Percentiles rank a stretch among this genome's conserved stretches.
These are phyloP conservation scores for Selenia dentaria DNA, from an alignment of 2,888 invertebrate species.

Conservation along the genomic window DNA sequence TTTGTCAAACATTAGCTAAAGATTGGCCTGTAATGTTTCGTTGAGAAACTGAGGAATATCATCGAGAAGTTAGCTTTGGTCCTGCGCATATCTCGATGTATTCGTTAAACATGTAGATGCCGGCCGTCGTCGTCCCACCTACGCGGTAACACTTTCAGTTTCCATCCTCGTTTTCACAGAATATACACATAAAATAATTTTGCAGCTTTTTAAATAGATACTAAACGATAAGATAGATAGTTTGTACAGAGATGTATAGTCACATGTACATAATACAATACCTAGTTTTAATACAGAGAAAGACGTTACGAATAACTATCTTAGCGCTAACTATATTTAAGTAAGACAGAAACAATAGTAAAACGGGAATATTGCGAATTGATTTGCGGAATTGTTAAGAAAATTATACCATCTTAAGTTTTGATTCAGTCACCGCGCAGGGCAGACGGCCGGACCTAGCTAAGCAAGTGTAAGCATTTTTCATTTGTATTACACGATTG, in stretches of 20 bases:
- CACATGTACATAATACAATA: slow-evolving; percentile 68
- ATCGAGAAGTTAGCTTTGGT: slow-evolving; percentile 46
- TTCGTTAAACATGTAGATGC: slow-evolving; percentile 81
- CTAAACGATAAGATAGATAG: slow-evolving; percentile 73
- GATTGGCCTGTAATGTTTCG: too few species aligned
- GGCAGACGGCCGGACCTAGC: slow-evolving; percentile 74
- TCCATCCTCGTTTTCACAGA: slow-evolving; percentile 75
- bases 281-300: slow-evolving; percentile 81
- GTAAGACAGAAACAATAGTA: slow-evolving; percentile 71
- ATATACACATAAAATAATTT: slow-evolving; percentile 55
- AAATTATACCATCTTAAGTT: slow-evolving; percentile 74
- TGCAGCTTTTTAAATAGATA: slow-evolving; percentile 72
- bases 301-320: slow-evolving; percentile 72
- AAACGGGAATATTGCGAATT: slow-evolving; percentile 65
- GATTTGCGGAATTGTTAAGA: slow-evolving; percentile 75
- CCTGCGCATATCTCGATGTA: slow-evolving; percentile 73
- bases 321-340: slow-evolving; percentile 77
- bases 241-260: slow-evolving; percentile 79
- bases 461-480: slow-evolving; percentile 83
- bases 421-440: slow-evolving; percentile 59
- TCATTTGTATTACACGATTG: slow-evolving; percentile 81
- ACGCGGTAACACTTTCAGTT: slow-evolving; percentile 67
- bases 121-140: slow-evolving; percentile 70
- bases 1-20: too few species aligned
- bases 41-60: too few species aligned